These are phyloP conservation scores for Anseranas semipalmata DNA, from an alignment of 2,113 vertebrate genomes.

Conservation along the genomic window DNA sequence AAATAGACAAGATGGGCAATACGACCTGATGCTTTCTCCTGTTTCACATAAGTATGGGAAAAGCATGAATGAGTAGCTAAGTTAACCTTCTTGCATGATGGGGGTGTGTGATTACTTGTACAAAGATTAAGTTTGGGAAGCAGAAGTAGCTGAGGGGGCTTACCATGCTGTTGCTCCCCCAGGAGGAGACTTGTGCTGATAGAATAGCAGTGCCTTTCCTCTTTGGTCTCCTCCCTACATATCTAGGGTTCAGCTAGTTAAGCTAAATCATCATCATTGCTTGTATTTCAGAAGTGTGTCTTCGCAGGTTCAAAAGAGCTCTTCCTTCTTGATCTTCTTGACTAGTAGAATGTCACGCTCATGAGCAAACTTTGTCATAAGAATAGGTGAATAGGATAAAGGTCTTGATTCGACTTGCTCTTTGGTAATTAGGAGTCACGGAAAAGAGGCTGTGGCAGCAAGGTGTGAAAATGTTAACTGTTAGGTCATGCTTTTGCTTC, in stretches of 20 bases:
- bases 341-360: not conserved
- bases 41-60: not conserved
- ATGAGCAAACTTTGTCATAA: not conserved
- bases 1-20: not conserved
- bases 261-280: not conserved
- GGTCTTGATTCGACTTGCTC: not conserved
- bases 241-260: not conserved
- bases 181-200: fast-evolving
- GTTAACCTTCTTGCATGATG: not conserved
- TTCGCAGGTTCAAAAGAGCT: not conserved
- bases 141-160: not conserved
- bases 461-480: not conserved
- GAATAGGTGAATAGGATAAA: not conserved
- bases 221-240: not conserved
- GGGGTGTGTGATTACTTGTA: not conserved
- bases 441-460: not conserved
- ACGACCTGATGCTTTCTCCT: not conserved
- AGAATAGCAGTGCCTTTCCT: not conserved
- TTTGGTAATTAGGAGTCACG: not conserved
- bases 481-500: not conserved
- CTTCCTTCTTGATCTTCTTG: not conserved
- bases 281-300: not conserved
- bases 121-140: not conserved
- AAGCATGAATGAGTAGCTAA: not conserved
- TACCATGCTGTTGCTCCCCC: not conserved